A percentile compares a stretch with the other conserved stretches of the same genome.
These are phyloP conservation scores for Sylvietta virens DNA, from an alignment of 2,113 vertebrate species.

Conservation along the genomic window DNA sequence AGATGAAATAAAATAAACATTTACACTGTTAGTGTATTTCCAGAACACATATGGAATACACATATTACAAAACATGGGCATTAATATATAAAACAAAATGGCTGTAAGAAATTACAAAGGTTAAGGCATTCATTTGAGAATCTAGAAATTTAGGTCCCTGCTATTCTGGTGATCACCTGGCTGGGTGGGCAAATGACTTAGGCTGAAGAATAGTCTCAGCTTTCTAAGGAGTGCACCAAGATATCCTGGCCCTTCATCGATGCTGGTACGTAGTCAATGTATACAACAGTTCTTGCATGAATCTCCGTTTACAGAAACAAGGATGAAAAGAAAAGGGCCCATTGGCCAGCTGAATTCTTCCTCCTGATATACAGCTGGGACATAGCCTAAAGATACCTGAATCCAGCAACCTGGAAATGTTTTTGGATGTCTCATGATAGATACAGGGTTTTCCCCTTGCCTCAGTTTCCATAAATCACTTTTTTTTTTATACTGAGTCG, in stretches of 20 bases:
- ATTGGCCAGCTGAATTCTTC: background rate
- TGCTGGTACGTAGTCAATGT: fast-evolving
- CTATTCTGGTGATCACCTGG: background rate
- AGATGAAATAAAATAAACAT: background rate
- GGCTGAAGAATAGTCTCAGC: background rate
- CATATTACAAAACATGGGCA: background rate
- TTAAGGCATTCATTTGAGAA: background rate
- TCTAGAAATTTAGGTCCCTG: background rate
- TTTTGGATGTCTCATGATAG: background rate
- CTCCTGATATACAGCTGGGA: background rate
- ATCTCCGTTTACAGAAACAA: background rate
- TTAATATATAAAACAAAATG: background rate
- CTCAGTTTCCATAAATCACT: background rate
- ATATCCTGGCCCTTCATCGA: background rate
- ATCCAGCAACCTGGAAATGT: background rate
- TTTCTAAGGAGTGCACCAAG: background rate
- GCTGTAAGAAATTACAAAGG: background rate
- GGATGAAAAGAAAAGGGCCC: background rate
- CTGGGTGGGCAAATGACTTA: background rate
- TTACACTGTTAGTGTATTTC: background rate
- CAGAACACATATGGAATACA: background rate
- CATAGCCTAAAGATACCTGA: background rate
- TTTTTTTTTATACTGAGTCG: background rate
- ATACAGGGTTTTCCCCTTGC: background rate
- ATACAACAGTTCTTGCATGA: background rate